Base-by-base conservation (phyloP, 2,113 vertebrate species). In the Amblyopsis rosae region DNA sequence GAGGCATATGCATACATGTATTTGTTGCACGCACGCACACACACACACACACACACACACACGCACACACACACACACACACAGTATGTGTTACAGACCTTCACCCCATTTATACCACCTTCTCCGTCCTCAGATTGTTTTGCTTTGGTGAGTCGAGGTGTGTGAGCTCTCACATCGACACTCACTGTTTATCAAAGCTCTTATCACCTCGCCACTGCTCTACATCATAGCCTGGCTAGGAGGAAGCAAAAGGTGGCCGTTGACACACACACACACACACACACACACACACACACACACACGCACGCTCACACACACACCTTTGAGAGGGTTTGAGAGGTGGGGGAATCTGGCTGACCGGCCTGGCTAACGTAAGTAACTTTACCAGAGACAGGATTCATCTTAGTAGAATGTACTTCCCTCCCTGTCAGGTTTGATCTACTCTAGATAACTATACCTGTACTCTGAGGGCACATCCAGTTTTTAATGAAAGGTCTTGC, bases 101-200 rank as follows among this genome's bases (percentile, higher is more conserved):
- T 16, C 26, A 65, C 49, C 15, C 13, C n/a, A 35, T 54, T n/a
- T 41, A 12, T 49, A 26, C 12, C 61, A 10, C 3, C 17, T 50
- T 47, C 47, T 13, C 9, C 1, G 66, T 51, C 46, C 72, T 76
- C 70, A 69, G 60, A 33, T 68, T 82, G 69, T 85, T 86, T 88
- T 84, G 61, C 51, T 82, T 73, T 46, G 5, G 62, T 65, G 75
- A 62, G 75, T 66, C 12, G 70, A 80, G 72, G 86, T 86, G 85
- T 88, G 81, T 73, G 75, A 89, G 82, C 75, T 70, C 76, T 82
- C 90, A 89, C 82, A 89, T 90, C 86, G 83, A 79, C 87, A 85
- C 82, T 70, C 59, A 41, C 65, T 87, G 86, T 87, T 89, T 90
- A 90, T 90, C 90, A 88, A 85, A 88, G 87, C 77, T 86, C 89